A percentile compares a stretch with the other conserved stretches of the same genome.
phyloP scores from a whole-genome alignment of 2,113 vertebrate genomes.

The Nerophis lumbriciformis region DNA sequence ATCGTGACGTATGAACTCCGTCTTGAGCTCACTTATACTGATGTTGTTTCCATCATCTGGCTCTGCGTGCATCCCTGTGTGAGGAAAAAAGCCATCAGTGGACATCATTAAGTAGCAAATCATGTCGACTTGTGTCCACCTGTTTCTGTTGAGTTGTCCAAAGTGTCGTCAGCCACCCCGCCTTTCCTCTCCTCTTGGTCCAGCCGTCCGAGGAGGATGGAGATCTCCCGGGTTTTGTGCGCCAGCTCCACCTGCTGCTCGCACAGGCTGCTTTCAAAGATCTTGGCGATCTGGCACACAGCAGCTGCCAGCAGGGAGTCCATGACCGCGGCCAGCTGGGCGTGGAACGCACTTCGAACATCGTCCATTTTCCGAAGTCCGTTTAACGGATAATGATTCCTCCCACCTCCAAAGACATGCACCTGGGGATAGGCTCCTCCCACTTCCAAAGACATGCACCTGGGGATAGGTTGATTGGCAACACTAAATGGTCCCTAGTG shows the following conservation, averaged over 20 bases:
- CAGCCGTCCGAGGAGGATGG: conserved; percentile 51
- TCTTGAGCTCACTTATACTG: conserved; percentile 39
- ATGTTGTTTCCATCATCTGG: conserved; percentile 23
- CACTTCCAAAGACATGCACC: too few species aligned
- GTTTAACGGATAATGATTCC: background rate
- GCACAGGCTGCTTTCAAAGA: conserved; percentile 66
- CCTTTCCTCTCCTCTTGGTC: conserved; percentile 54
- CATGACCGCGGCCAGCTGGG: conserved; percentile 66
- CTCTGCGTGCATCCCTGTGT: conserved; percentile 36
- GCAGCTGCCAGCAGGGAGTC: conserved; percentile 64
- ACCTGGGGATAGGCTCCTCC: too few species aligned
- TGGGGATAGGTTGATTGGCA: too few species aligned
- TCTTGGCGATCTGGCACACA: conserved; percentile 66
- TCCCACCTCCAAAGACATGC: too few species aligned
- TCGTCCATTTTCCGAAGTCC: conserved; percentile 12
- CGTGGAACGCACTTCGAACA: conserved; percentile 57
- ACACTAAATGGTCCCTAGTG: too few species aligned
- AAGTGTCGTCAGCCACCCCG: conserved; percentile 21
- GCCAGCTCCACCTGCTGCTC: conserved; percentile 61
- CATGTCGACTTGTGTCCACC: conserved; percentile 20
- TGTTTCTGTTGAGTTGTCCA: conserved; percentile 15
- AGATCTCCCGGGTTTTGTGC: conserved; percentile 53
- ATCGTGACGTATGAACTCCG: conserved; percentile 45
- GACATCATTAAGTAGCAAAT: too few species aligned
- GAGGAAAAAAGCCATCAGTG: background rate